These are phyloP conservation scores for Brachionus calyciflorus DNA, from an alignment of 1,140 invertebrate species.

Conservation along the genomic window DNA sequence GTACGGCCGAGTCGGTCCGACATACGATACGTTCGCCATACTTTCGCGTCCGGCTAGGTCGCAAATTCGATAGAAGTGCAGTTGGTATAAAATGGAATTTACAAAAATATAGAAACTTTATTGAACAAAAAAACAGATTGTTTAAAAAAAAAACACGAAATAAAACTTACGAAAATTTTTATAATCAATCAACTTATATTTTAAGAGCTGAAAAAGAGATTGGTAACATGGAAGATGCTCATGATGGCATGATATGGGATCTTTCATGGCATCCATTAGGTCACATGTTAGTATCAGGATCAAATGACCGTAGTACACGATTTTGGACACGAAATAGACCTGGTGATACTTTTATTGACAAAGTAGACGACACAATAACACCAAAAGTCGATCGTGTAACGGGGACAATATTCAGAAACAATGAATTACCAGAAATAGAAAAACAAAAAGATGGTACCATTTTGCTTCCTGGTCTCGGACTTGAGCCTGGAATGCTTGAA, in stretches of 20 bases:
- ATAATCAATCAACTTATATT: slow-evolving; percentile 25
- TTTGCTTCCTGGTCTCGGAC: slow-evolving; percentile 16
- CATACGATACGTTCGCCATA: too few species aligned
- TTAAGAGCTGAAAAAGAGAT: slow-evolving; percentile 91
- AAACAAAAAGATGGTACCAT: slow-evolving; percentile 2
- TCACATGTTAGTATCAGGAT: slow-evolving; percentile 94
- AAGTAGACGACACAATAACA: slow-evolving; percentile 68
- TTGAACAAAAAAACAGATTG: too few species aligned
- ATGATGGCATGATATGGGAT: slow-evolving; percentile 98
- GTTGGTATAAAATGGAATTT: too few species aligned
- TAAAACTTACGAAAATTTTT: too few species aligned
- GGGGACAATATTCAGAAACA: slow-evolving; percentile 42
- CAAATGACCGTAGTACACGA: slow-evolving; percentile 95
- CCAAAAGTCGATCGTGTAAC: neutral
- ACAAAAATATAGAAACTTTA: too few species aligned
- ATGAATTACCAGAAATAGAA: slow-evolving; percentile 30
- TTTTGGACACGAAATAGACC: slow-evolving; percentile 99
- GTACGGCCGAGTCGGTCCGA: too few species aligned
- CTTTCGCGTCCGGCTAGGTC: too few species aligned
- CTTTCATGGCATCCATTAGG: slow-evolving; percentile 98
- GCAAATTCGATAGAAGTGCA: too few species aligned
- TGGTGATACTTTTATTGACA: slow-evolving; percentile 95
- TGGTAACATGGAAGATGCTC: slow-evolving; percentile 92
- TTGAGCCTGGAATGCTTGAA: slow-evolving; percentile 27
- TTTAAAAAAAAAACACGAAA: too few species aligned